A percentile compares a stretch with the other conserved stretches of the same genome.
These are phyloP conservation scores for Lacerta agilis DNA, from an alignment of 2,797 vertebrate species.

Conservation along the genomic window DNA sequence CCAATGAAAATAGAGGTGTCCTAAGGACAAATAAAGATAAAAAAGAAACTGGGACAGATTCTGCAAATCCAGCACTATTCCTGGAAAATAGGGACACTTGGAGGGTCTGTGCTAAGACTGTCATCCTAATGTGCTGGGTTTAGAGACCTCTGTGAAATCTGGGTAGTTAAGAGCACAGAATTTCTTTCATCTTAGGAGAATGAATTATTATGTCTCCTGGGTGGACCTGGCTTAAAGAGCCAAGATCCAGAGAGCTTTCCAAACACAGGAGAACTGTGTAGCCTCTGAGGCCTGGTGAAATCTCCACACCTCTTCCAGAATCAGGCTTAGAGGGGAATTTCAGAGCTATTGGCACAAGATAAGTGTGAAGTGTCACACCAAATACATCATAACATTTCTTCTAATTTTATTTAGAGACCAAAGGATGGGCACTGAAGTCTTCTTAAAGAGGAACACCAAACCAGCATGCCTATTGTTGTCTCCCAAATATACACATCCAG, in stretches of 20 bases:
- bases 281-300: neutral
- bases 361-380: neutral
- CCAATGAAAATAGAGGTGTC: too few species aligned
- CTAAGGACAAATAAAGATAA: too few species aligned
- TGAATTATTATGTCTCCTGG: neutral
- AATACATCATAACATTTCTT: neutral
- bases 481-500: neutral
- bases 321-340: neutral
- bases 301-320: neutral
- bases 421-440: neutral
- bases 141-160: neutral
- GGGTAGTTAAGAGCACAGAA: neutral
- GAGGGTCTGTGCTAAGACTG: neutral
- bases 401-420: neutral
- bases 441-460: neutral
- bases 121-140: neutral
- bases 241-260: neutral
- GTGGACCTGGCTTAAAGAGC: neutral
- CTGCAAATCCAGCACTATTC: too few species aligned
- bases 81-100: too few species aligned
- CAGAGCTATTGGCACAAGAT: neutral
- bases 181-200: neutral
- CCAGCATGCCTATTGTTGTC: neutral
- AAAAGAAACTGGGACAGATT: too few species aligned
- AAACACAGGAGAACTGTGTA: neutral